Conservation (phyloP, 1,140 invertebrate species). For the Achatina immaculata region DNA sequence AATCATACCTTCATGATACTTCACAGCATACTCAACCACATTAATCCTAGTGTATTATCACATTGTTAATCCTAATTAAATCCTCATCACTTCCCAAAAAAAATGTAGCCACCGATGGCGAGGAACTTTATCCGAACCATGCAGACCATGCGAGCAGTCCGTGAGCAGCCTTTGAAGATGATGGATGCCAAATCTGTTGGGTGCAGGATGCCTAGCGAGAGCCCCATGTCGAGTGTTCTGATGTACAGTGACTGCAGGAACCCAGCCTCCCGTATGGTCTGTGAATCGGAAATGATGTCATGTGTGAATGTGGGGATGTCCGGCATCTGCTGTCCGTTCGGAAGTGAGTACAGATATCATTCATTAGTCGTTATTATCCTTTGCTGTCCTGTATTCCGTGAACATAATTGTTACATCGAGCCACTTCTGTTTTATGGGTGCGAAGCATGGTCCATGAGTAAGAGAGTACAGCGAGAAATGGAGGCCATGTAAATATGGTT, state of each 20-base stretch:
- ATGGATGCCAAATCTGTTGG: slow-evolving; percentile 5
- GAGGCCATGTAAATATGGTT: too few relatives aligned
- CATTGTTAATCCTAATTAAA: too few relatives aligned
- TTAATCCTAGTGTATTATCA: too few relatives aligned
- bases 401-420: too few relatives aligned
- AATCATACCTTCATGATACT: too few relatives aligned
- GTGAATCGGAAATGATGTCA: not conserved
- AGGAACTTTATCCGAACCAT: not conserved
- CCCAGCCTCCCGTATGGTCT: slow-evolving; percentile 6
- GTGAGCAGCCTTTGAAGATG: slow-evolving; percentile 17
- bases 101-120: not conserved
- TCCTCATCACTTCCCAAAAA: too few relatives aligned
- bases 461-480: too few relatives aligned
- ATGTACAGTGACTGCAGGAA: slow-evolving; percentile 13
- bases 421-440: too few relatives aligned
- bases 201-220: not conserved
- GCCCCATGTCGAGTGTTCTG: not conserved
- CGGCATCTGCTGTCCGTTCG: not conserved
- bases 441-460: too few relatives aligned
- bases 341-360: not conserved
- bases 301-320: slow-evolving; percentile 2
- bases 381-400: not conserved
- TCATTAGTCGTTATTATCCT: not conserved
- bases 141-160: not conserved
- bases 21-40: too few relatives aligned